Percentiles rank a stretch among this genome's conserved stretches.
Conservation (phyloP, 2,888 invertebrate genomes). For the Callyntrura guangdongensis region DNA sequence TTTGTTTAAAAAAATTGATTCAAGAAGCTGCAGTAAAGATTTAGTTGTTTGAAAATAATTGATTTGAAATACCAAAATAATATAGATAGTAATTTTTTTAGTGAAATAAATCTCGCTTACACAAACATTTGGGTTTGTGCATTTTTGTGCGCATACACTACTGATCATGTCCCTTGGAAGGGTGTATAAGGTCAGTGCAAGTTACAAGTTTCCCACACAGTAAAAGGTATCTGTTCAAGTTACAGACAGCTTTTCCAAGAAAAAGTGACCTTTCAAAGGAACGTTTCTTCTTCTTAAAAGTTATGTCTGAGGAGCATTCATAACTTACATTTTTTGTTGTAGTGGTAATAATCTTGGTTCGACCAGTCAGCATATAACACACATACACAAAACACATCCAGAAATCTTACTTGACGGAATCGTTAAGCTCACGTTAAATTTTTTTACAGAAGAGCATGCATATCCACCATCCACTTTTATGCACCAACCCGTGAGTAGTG, state of each 20-base stretch:
- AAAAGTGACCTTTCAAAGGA: slow-evolving; percentile 82
- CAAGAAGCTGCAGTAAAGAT: no score
- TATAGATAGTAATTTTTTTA: not conserved
- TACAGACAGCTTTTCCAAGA: slow-evolving; percentile 75
- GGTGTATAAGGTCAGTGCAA: slow-evolving; percentile 30
- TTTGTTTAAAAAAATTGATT: no score
- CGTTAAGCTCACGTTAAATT: slow-evolving; percentile 33
- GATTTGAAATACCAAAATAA: no score
- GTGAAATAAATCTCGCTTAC: not conserved
- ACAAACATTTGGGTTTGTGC: not conserved
- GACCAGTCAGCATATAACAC: slow-evolving; percentile 27
- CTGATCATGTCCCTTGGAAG: not conserved
- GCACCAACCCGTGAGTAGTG: not conserved
- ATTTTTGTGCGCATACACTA: not conserved
- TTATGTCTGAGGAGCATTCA: slow-evolving; percentile 52
- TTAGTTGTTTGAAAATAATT: not conserved
- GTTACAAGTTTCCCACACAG: slow-evolving; percentile 35
- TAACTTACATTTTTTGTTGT: slow-evolving; percentile 62
- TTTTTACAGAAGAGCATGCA: slow-evolving; percentile 3
- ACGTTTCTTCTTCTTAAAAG: slow-evolving; percentile 3
- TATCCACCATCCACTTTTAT: not conserved
- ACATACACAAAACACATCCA: not conserved
- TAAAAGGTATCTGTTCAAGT: slow-evolving; percentile 30
- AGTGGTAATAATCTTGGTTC: not conserved
- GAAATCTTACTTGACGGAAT: slow-evolving; percentile 5